Percentiles rank a stretch among this genome's conserved stretches.
phyloP scores from a whole-genome alignment of 2,888 invertebrate species.

The Euproctis similis region DNA sequence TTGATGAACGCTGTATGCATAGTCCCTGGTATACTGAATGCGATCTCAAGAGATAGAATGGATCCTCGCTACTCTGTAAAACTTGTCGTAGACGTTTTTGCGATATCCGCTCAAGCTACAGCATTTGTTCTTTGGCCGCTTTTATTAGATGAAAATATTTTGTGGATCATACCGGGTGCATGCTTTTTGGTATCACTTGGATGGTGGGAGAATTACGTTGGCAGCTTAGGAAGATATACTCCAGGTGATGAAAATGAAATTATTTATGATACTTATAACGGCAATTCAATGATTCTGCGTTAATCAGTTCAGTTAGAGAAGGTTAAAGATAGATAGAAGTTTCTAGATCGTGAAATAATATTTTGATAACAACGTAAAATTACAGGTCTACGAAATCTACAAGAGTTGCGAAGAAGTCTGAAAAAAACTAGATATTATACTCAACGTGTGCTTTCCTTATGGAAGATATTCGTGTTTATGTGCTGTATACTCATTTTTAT shows the following conservation, averaged over 20 bases:
- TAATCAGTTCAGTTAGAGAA: too few species aligned
- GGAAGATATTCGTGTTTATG: conserved; percentile 86
- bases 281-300: too few species aligned
- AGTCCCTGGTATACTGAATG: conserved; percentile 85
- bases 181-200: conserved; percentile 82
- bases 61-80: conserved; percentile 50
- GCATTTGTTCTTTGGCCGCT: conserved; percentile 83
- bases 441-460: conserved; percentile 82
- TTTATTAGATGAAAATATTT: conserved; percentile 53
- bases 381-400: conserved; percentile 33
- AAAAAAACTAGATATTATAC: conserved; percentile 82
- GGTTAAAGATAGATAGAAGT: too few species aligned
- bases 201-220: conserved; percentile 91
- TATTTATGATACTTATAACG: too few species aligned
- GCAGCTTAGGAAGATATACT: conserved; percentile 40
- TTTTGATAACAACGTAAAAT: too few species aligned
- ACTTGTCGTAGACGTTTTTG: conserved; percentile 73
- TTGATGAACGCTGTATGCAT: conserved; percentile 89
- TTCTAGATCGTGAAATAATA: too few species aligned
- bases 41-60: conserved; percentile 52
- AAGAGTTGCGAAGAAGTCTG: conserved; percentile 69
- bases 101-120: conserved; percentile 78
- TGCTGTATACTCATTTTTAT: conserved; percentile 77
- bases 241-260: conserved; percentile 31
- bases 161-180: conserved; percentile 80